These are phyloP conservation scores for Trissonchulus sp. DNA, from an alignment of 2,888 invertebrate species.

Conservation along the genomic window DNA sequence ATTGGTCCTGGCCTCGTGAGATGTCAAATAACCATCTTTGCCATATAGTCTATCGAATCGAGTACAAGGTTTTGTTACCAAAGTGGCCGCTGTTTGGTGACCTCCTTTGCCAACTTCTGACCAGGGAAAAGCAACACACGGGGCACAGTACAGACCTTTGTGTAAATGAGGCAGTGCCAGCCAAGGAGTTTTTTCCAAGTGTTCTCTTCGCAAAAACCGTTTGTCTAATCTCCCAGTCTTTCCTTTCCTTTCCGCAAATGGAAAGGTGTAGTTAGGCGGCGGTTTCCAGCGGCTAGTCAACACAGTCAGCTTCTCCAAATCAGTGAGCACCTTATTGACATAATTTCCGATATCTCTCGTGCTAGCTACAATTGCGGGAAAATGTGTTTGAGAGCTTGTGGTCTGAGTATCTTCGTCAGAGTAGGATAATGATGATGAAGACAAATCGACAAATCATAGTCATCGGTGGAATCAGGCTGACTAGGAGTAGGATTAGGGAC, in stretches of 20 bases:
- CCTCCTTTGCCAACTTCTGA: not conserved
- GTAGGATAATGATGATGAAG: too few species aligned
- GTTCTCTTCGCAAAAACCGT: not conserved
- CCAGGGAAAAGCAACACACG: not conserved
- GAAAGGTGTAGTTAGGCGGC: not conserved
- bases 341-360: not conserved
- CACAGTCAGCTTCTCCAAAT: not conserved
- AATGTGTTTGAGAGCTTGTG: too few species aligned
- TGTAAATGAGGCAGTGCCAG: not conserved
- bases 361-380: too few species aligned
- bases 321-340: not conserved
- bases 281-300: not conserved
- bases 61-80: not conserved
- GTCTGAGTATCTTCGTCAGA: too few species aligned
- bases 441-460: too few species aligned
- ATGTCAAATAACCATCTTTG: not conserved
- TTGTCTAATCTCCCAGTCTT: too few species aligned
- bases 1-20: not conserved
- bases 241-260: not conserved
- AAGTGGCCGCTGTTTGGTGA: not conserved
- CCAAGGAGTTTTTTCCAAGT: not conserved
- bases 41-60: not conserved
- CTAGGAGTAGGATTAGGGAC: too few species aligned
- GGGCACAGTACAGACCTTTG: not conserved
- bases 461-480: too few species aligned